These are phyloP conservation scores for Folsomia candida DNA, from an alignment of 2,888 invertebrate genomes.

Conservation along the genomic window DNA sequence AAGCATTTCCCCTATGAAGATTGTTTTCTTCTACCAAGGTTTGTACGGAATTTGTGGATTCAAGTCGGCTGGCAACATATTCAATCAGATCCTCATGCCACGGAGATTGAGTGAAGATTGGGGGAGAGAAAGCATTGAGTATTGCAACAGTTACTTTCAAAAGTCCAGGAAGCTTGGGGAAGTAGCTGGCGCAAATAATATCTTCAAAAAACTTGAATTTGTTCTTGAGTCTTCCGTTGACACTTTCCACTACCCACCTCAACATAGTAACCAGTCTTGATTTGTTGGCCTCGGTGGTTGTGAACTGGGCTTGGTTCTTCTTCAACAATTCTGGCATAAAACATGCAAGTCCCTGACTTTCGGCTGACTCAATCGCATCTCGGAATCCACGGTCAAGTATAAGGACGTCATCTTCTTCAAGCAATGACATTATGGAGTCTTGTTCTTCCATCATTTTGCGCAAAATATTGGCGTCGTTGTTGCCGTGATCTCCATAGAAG, in stretches of 20 bases:
- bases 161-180: not conserved
- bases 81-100: not conserved
- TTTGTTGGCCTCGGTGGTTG: constrained; percentile 24
- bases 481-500: not conserved
- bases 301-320: constrained; percentile 10
- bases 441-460: not conserved
- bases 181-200: not conserved
- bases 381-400: constrained; percentile 17
- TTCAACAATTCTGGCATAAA: constrained; percentile 6
- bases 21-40: constrained; percentile 28
- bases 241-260: not conserved
- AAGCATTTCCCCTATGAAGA: constrained; percentile 16
- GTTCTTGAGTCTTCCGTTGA: not conserved
- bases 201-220: not conserved
- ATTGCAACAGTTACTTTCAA: not conserved
- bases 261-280: not conserved
- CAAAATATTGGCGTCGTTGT: constrained; percentile 16
- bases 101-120: not conserved
- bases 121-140: not conserved
- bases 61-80: not conserved
- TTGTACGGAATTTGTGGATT: not conserved
- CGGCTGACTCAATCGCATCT: not conserved
- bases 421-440: not conserved
- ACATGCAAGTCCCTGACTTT: not conserved
- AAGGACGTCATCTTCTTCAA: constrained; percentile 8